These are phyloP conservation scores for Drosophila kanekoi DNA, from an alignment of 2,888 invertebrate genomes.

Conservation along the genomic window DNA sequence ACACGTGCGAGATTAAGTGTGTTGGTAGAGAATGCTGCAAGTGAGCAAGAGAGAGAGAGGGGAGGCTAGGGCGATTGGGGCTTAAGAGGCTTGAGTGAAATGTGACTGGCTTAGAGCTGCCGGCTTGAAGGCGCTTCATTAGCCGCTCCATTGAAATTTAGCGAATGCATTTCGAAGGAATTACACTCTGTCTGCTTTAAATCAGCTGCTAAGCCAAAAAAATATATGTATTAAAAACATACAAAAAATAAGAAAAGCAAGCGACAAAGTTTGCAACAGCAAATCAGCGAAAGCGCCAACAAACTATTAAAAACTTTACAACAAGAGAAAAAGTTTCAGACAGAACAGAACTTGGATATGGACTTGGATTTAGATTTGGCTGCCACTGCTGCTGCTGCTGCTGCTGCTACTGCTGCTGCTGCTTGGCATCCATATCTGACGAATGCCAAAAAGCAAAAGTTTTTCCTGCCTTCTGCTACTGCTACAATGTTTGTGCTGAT, in stretches of 20 bases:
- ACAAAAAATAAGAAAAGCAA: conserved; percentile 22
- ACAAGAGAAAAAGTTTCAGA: conserved; percentile 69
- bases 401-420: conserved; percentile 8
- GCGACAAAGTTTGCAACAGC: conserved; percentile 63
- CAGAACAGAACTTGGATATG: conserved; percentile 59
- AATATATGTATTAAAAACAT: conserved; percentile 4
- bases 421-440: conserved; percentile 74
- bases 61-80: too few relatives aligned
- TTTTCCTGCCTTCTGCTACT: conserved; percentile 44
- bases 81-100: conserved; percentile 20
- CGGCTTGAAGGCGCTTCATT: conserved; percentile 40
- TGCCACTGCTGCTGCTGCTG: neutral
- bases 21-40: conserved; percentile 10
- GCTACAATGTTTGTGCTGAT: conserved; percentile 82
- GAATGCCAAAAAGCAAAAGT: conserved; percentile 81
- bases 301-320: conserved; percentile 78
- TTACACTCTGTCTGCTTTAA: conserved; percentile 22
- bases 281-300: conserved; percentile 79
- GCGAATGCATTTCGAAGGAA: conserved; percentile 22
- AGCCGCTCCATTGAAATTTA: conserved; percentile 37
- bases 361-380: conserved; percentile 37
- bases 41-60: conserved; percentile 17
- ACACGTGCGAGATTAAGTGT: conserved; percentile 56
- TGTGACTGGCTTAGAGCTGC: conserved; percentile 24
- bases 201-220: conserved; percentile 22